These are phyloP conservation scores for Acanthosoma haemorrhoidale DNA, from an alignment of 2,888 invertebrate genomes.

Conservation along the genomic window DNA sequence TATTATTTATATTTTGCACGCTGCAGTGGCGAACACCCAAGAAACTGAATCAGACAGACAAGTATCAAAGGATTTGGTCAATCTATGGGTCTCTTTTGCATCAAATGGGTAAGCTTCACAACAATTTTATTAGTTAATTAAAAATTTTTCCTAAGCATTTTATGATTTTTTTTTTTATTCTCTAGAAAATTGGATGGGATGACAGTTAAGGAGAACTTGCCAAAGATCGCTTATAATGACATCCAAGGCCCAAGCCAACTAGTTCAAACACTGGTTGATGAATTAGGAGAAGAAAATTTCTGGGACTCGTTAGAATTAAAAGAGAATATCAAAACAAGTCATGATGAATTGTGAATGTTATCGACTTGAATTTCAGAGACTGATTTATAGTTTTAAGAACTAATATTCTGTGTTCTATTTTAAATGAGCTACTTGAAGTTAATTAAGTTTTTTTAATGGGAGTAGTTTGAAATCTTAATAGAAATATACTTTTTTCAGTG, in stretches of 20 bases:
- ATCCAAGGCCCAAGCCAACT: background rate
- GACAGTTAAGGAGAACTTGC: background rate
- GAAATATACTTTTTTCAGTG: background rate
- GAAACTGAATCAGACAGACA: constrained; percentile 11
- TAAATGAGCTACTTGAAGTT: too few relatives aligned
- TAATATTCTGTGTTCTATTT: background rate
- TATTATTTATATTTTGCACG: background rate
- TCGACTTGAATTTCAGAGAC: background rate
- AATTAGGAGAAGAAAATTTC: constrained; percentile 9
- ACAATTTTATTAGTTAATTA: too few relatives aligned
- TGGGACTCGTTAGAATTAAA: constrained; percentile 1
- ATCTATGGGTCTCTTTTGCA: constrained; percentile 17
- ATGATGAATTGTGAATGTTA: background rate
- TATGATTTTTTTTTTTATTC: background rate
- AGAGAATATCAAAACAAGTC: background rate
- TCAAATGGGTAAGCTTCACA: background rate
- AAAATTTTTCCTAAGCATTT: background rate
- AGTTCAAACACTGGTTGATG: background rate
- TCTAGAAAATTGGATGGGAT: background rate
- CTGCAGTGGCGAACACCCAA: background rate
- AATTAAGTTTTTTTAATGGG: too few relatives aligned
- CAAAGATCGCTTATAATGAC: background rate
- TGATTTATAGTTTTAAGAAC: background rate
- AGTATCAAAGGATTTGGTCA: background rate
- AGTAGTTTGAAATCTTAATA: background rate